Base-by-base conservation (phyloP, 2,888 invertebrate genomes). In the Campoplex capitator region DNA sequence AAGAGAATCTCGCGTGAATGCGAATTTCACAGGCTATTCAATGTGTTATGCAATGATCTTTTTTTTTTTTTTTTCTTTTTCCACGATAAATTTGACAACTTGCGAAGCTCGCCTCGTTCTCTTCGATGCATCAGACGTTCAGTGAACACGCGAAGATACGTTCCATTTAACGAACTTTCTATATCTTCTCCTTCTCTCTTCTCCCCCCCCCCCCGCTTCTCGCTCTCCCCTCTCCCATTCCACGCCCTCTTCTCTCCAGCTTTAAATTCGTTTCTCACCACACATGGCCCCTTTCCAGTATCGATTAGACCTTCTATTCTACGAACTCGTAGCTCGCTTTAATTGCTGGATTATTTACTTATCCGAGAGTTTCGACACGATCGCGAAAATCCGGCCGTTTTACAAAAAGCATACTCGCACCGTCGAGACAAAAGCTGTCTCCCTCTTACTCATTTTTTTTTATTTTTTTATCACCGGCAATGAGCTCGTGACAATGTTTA, bases 291-390 rank as follows among this genome's bases (percentile, higher is more conserved):
- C 65, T 80, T 80, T 68, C 82, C 56, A 70, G 65, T 83, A 83
- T 83, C 79, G 78, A 86, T 86, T 67, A 62, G 67, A 77, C 56
- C 56, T 75, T 65, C 83, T 67, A 77, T 76, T 77, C 71, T 84
- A 62, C 70, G 78, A 16, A 58, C 48, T 76, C 32, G 65, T 73
- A 56, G 62, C 65, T 48, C 85, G 75, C 74, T 88, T 90, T 89
- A 90, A 90, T 90, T 89, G 83, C 84, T 73, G 87, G 89, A 90
- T 90, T 90, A 90, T 87, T 89, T 88, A 88, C 89, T 89, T 86
- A 89, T 84, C 78, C 83, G 68, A 78, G 77, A 86, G 38, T 88
- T 85, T 83, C 77, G 70, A 58, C 58, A 62, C 70, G 58, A 86
- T 83, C 84, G 71, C 54, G 56, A 70, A 65, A 80, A 83, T 79